Percentiles rank a stretch among this genome's conserved stretches.
Evolutionary conservation across 2,888 invertebrate genomes (phyloP).

Genomic region (Desoria tigrina): DNA sequence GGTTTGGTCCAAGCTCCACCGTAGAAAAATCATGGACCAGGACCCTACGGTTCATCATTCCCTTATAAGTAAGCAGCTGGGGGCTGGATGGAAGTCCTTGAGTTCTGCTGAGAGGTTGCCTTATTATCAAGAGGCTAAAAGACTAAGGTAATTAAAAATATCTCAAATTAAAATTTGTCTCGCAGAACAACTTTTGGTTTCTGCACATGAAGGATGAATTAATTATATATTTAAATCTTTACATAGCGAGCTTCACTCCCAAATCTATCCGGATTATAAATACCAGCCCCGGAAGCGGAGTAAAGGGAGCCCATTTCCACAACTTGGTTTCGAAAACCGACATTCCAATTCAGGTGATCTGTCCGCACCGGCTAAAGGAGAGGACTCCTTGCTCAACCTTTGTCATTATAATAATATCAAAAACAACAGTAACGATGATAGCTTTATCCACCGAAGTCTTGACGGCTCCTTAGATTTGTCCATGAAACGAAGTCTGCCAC

Average conservation of each 20-base stretch:
- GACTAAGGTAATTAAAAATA: slow-evolving; percentile 29
- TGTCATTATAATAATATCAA: no score
- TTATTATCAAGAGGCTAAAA: slow-evolving; percentile 42
- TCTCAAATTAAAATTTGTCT: neutral
- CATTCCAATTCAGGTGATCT: slow-evolving; percentile 1
- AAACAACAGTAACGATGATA: neutral
- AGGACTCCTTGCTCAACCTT: neutral
- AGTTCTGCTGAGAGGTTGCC: slow-evolving; percentile 29
- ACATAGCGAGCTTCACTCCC: slow-evolving; percentile 33
- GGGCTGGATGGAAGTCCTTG: slow-evolving; percentile 42
- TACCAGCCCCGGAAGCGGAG: slow-evolving; percentile 31
- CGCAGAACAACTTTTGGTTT: neutral
- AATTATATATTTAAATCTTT: slow-evolving; percentile 9
- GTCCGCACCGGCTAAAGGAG: neutral
- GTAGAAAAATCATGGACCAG: slow-evolving; percentile 38
- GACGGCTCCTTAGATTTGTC: slow-evolving; percentile 15
- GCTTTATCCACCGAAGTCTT: neutral
- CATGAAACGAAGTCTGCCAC: neutral
- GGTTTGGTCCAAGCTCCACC: slow-evolving; percentile 37
- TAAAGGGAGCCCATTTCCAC: neutral
- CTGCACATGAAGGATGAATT: neutral
- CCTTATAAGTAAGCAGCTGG: slow-evolving; percentile 40
- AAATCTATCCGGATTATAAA: slow-evolving; percentile 41
- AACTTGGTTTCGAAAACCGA: neutral
- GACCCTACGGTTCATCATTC: slow-evolving; percentile 43